Base-by-base conservation (phyloP, 2,888 invertebrate genomes). In the Apamea crenata region DNA sequence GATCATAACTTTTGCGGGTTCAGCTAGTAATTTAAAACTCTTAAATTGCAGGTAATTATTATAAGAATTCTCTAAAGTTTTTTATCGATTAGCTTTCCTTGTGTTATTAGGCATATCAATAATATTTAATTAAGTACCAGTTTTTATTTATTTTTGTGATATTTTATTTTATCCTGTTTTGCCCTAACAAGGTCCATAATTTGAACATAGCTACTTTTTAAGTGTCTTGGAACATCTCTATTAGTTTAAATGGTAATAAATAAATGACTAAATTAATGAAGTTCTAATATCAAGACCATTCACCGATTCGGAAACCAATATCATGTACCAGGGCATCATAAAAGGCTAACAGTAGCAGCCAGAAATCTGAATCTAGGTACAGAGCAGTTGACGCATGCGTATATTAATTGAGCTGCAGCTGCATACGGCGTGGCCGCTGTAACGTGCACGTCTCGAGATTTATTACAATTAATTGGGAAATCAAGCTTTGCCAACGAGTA, bases 381-480 rank as follows among this genome's bases (percentile, higher is more conserved):
- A 77, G 25, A 25, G 2, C 21, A 71, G 40, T 71, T 32, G 67
- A 82, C 83, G 83, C 83, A 83, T 83, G 83, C 82, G 86, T 75
- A 61, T 47, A 21, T 10, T 66, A 56, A 68, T 81, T 53, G 7
- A 71, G 36, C 32, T 82, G 86, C 86, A 85, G n/a, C 82, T 83
- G 75, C 82, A 85, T 29, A 25, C 2, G 21, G 29, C 25, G 36
- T 16, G 56, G 21, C 21, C n/a, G 29, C 21, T 44, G n/a, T 32
- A 50, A n/a, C n/a, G 32, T 59, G 36, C 50, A 40, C 66, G 47
- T 56, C 47, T 18, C 8, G 16, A 14, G 14, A 32, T 44, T 83
- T 25, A 67, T 50, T 50, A 66, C 7, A 40, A 65, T n/a, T 21
- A 53, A 36, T 78, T 21, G 29, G 0, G 25, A 53, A 44, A 21